phyloP scores from a whole-genome alignment of 2,113 vertebrate species.

The Heliornis fulica region DNA sequence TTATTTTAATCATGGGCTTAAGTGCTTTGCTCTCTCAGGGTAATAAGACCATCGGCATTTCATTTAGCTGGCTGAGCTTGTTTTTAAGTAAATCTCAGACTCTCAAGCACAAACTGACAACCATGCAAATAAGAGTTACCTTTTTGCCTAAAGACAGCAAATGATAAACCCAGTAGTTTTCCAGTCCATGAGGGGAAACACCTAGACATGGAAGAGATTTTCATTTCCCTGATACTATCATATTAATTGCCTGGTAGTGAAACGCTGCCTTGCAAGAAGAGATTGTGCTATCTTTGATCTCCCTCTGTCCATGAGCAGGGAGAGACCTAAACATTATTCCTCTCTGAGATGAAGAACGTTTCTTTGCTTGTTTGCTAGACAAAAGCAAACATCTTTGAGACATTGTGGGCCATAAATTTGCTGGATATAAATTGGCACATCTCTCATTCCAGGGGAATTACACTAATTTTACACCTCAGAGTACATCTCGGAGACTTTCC shows the following conservation, averaged over 20 bases:
- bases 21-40: constrained; percentile 30
- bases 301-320: not conserved
- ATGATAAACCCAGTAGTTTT: constrained; percentile 12
- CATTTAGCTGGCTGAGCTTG: constrained; percentile 58
- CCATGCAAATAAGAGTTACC: constrained; percentile 45
- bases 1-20: constrained; percentile 51
- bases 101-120: constrained; percentile 49
- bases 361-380: constrained; percentile 45
- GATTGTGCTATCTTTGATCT: constrained; percentile 52
- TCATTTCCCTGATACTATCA: constrained; percentile 63
- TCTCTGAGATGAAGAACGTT: not conserved
- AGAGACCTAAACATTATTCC: not conserved
- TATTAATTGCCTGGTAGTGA: constrained; percentile 48
- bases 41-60: constrained; percentile 25
- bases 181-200: constrained; percentile 53
- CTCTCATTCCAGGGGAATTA: constrained; percentile 49
- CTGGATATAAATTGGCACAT: not conserved
- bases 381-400: constrained; percentile 33
- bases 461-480: constrained; percentile 21
- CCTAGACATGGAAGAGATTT: not conserved
- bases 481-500: constrained; percentile 3
- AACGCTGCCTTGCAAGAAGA: not conserved
- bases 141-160: constrained; percentile 61
- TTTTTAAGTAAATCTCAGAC: constrained; percentile 54
- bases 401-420: not conserved